Evolutionary conservation across 2,797 vertebrate species (phyloP), one percentile per base, ranked within the genome.

Genomic region (Hydrocynus forskahlii): DNA sequence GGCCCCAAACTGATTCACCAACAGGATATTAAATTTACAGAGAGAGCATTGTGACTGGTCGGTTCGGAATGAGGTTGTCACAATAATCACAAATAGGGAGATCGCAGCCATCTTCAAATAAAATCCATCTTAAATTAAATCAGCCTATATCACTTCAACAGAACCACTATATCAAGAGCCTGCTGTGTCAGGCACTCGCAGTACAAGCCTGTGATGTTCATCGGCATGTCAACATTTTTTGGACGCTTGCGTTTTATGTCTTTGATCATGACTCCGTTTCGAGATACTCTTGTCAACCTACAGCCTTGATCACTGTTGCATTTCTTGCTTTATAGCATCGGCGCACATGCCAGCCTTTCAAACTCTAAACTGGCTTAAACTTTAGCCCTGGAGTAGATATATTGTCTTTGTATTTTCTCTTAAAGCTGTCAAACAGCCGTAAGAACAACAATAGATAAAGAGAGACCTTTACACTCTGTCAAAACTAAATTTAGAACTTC

Each of bases 401-500:
- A 80, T 76, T 84, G 73, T 73, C 62, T 78, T 81, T 84, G 63
- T 62, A 81, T 81, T 69, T 75, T 60, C 76, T 52, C 17, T 78
- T 67, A 78, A 69, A 74, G 50, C 19, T 78, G 75, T 54, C 29
- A 70, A 76, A 77, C 77, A 81, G 73, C 63, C 81, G 72, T 81
- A 64, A 75, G 74, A 73, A 74, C 74, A 66, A 59, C 45, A 54
- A 23, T 25, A 52, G 45, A 81, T 78, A 85, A 85, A 82, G 60
- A 59, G 52, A 82, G 80, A 67, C 72, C 72, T 68, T 81, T 78
- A 70, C 75, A 78, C 62, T 71, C 71, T 55, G 52, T 64, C 67
- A 70, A 35, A n/a, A n/a, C 43, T 76, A 80, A 73, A 86, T 80
- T 78, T 82, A 84, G 64, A 78, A 73, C 21, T 62, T 82, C 52